Conservation (phyloP, 2,888 invertebrate genomes). For the Subacronicta megacephala region DNA sequence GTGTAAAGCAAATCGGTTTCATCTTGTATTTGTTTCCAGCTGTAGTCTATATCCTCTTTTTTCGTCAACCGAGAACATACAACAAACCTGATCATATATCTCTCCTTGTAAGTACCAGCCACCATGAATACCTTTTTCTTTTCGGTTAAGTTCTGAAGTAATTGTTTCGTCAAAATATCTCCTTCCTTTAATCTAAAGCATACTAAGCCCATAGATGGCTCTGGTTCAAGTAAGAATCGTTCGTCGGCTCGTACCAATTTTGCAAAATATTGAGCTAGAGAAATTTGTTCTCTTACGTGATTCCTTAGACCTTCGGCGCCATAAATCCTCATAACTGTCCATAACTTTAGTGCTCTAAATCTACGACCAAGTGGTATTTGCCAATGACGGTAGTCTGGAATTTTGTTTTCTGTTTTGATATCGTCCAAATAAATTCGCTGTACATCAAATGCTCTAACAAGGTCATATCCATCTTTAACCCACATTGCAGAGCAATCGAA, state of each 20-base stretch:
- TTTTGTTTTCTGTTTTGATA: conserved; percentile 89
- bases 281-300: conserved; percentile 93
- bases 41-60: conserved; percentile 92
- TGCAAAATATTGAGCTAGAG: conserved; percentile 94
- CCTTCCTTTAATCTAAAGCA: conserved; percentile 96
- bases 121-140: conserved; percentile 95
- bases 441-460: conserved; percentile 96
- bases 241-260: conserved; percentile 91
- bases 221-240: conserved; percentile 94
- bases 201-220: conserved; percentile 94
- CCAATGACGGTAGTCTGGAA: conserved; percentile 93
- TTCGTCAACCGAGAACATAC: conserved; percentile 93
- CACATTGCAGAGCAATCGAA: conserved; percentile 99
- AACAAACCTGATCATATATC: conserved; percentile 94
- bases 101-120: conserved; percentile 92
- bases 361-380: conserved; percentile 96
- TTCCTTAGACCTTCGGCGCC: conserved; percentile 94
- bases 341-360: conserved; percentile 97
- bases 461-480: conserved; percentile 94
- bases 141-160: conserved; percentile 93
- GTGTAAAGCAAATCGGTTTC: conserved; percentile 82
- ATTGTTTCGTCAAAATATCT: conserved; percentile 91
- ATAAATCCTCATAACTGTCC: conserved; percentile 96
- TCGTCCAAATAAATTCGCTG: conserved; percentile 95
- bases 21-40: conserved; percentile 91